Evolutionary conservation across 2,797 vertebrate species (phyloP), one percentile per base, ranked within the genome.

Genomic region (Leptoclinus maculatus): DNA sequence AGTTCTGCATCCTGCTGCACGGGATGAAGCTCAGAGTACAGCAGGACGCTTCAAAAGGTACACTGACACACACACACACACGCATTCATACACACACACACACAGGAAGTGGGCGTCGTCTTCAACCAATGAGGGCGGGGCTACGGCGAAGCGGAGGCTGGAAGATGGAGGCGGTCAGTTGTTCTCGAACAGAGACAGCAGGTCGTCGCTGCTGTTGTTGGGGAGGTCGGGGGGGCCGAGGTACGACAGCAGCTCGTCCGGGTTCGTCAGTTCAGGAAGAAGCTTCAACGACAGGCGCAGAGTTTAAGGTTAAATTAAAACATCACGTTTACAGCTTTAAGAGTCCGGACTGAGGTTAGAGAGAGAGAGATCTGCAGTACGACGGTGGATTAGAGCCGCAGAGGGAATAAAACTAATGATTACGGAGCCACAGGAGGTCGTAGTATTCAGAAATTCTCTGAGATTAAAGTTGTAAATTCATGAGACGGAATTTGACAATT

Each of bases 141-240:
- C 71, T 66, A 58, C 83, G 4, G 74, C 72, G 69, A 39, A 25
- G 83, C 76, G 16, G 70, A 72, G 70, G 72, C 60, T 39, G 85
- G 76, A 82, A 82, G 84, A 49, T 47, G 74, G 56, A 23, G 64
- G 57, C 21, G 53, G 54, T 98, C 95, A 99, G 95, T 98, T 98
- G 95, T 96, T 99, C 95, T 98, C 98, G 7, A 99, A 99, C 90
- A 99, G 96, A 17, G 98, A 96, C 49, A 99, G 96, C 81, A 99
- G 96, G 87, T 99, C 98, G 0, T 99, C 98, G 0, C 94, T 98
- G 95, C 95, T 97, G 95, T 96, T 98, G 89, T 93, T 96, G 75
- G 98, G 98, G 8, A 99, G 97, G 91, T 97, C 97, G 0, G 98
- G 97, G 0, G 97, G 97, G 5, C 97, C 98, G 83, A 99, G 93